Evolutionary conservation across 53 echinoderm and acorn worm species (phyloP), one percentile per base, ranked within the genome.

Genomic region (Astropecten irregularis): DNA sequence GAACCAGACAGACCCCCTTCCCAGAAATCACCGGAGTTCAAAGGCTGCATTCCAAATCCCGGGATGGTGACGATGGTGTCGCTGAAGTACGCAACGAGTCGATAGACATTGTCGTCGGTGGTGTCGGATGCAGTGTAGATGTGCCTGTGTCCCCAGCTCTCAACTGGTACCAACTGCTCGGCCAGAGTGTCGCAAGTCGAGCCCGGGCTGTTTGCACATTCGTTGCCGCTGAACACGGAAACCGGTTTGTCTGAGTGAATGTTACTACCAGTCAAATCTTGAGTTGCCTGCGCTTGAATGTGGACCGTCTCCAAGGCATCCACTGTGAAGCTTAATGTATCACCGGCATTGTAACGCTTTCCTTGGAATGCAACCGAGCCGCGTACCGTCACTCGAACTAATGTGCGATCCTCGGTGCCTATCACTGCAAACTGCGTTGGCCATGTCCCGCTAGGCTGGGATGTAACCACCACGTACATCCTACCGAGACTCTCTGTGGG

Each of bases 101-200:
- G 54, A 42, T 90, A 90, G 16, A 61, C 31, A n/a, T 82, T 87
- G 2, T 1, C 13, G 47, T 90, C 91, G 9, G 18, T 13, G 18
- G n/a, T 40, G 30, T 49, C 71, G 9, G 67, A 82, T 64, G 87
- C 48, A 8, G 82, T 67, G 68, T 87, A 90, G 27, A 90, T 73
- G 40, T 90, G 77, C 36, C 16, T 71, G 40, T 49, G 60, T 30
- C 91, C 91, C 91, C 91, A 90, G 66, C 91, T 90, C 18, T 83
- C 64, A 0, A 90, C 83, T 15, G 87, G 91, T 28, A 90, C 68
- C 13, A 66, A 38, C 38, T 90, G 91, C 48, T 87, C 87, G 0
- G 62, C 60, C 35, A 87, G 39, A 5, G 53, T 72, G 47, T 90
- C 87, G 72, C 91, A 90, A 21, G 23, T 1, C n/a, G 91, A 87